Percentiles rank a stretch among this genome's conserved stretches.
Conservation (phyloP, 2,888 invertebrate species). For the Polyploca ridens region DNA sequence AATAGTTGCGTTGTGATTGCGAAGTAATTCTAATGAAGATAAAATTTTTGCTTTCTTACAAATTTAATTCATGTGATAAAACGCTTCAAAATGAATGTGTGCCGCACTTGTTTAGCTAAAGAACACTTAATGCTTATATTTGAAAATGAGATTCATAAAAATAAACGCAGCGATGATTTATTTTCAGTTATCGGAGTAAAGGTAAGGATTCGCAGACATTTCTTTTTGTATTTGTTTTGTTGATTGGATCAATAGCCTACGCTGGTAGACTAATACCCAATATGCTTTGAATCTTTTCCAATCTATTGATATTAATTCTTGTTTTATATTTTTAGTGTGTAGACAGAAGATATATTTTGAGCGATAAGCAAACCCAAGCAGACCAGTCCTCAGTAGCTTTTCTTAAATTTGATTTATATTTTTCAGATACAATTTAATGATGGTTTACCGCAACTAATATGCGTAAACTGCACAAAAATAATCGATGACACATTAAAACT, state of each 20-base stretch:
- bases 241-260: no score
- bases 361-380: no score
- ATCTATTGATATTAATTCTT: no score
- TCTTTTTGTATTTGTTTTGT: background rate
- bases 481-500: conserved; percentile 28
- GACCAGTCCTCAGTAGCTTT: no score
- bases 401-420: no score
- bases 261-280: no score
- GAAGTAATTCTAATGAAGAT: no score
- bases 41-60: no score
- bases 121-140: conserved; percentile 39
- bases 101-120: conserved; percentile 37
- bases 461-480: conserved; percentile 26
- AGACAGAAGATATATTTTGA: no score
- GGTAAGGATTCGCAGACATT: conserved; percentile 24
- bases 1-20: no score
- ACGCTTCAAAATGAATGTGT: background rate
- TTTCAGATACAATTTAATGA: conserved; percentile 36
- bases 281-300: no score
- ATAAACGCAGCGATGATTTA: conserved; percentile 31
- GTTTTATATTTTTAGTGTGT: no score
- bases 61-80: background rate
- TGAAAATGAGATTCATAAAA: conserved; percentile 23
- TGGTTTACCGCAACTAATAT: conserved; percentile 35
- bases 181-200: conserved; percentile 35